Evolutionary conservation across 2,797 vertebrate genomes (phyloP), one percentile per base, ranked within the genome.

Genomic region (Distichodus sexfasciatus): DNA sequence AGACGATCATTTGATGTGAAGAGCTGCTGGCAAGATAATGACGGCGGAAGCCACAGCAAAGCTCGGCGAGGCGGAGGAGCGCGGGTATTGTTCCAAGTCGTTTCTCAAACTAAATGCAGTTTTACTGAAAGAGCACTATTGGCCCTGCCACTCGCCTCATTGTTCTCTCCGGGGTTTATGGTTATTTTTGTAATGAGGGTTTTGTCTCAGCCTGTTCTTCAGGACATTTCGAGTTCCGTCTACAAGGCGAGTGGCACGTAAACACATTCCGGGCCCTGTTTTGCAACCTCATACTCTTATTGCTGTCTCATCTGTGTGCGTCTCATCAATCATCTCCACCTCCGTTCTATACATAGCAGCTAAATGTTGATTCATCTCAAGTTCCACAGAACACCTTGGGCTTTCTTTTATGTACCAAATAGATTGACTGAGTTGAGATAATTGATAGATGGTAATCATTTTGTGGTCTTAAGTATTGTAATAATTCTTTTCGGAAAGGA

Each of bases 261-360:
- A 69, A 58, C 35, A 64, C 51, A 64, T 69, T 48, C 41, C 59
- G 23, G 17, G 2, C 14, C 21, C 19, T 74, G 53, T 69, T 74
- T 65, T 59, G 44, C 60, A 41, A 44, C 36, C 53, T 69, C 46
- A 38, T 23, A 46, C 40, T 74, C n/a, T 69, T 57, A 28, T 50
- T 60, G 53, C 66, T n/a, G 29, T 38, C 50, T 66, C 66, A 41
- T 54, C 41, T 44, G n/a, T 10, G 11, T 2, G 36, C 0, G 21
- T 31, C 43, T 31, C 40, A 60, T 66, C 15, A 33, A 69, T 64
- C 31, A 59, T 19, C 9, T 14, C 24, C 5, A 7, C 21, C 38
- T n/a, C 14, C n/a, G n/a, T 54, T 58, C 24, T 51, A 41, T 15
- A 12, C 8, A 51, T 38, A 50, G 62, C 14, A 14, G 21, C 23